Conservation (phyloP, 1,140 invertebrate species). For the Nasonia longicornis region DNA sequence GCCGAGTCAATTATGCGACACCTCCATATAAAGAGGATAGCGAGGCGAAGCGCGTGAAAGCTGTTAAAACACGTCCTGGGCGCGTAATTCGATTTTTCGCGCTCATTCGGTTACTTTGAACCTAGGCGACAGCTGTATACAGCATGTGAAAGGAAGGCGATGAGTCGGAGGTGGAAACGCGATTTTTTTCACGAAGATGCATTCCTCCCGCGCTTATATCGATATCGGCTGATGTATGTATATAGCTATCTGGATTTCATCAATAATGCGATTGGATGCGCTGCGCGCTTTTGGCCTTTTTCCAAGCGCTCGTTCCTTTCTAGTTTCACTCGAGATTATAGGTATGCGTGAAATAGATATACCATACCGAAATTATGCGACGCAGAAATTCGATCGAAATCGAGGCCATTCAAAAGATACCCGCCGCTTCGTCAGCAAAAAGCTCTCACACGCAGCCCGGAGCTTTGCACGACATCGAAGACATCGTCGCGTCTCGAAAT, state of each 20-base stretch:
- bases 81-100: background rate
- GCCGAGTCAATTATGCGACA: too few relatives aligned
- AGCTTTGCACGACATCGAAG: background rate
- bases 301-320: background rate
- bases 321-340: background rate
- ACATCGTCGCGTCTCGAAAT: background rate
- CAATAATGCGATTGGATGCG: constrained; percentile 20
- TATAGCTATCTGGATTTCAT: background rate
- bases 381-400: background rate
- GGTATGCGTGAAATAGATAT: too few relatives aligned
- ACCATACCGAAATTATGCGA: too few relatives aligned
- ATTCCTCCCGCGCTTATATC: background rate
- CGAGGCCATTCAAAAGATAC: background rate
- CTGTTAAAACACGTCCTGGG: background rate
- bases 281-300: background rate
- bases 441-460: too few relatives aligned
- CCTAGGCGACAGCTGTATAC: background rate
- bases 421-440: too few relatives aligned
- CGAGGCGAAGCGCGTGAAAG: too few relatives aligned
- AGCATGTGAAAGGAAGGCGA: background rate
- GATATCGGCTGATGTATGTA: background rate
- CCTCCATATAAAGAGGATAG: too few relatives aligned
- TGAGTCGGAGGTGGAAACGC: background rate
- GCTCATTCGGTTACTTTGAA: background rate
- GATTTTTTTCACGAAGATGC: constrained; percentile 14